Percentiles rank a stretch among this genome's conserved stretches.
These are phyloP conservation scores for Meteorus sp. DNA, from an alignment of 1,140 invertebrate genomes.

Conservation along the genomic window DNA sequence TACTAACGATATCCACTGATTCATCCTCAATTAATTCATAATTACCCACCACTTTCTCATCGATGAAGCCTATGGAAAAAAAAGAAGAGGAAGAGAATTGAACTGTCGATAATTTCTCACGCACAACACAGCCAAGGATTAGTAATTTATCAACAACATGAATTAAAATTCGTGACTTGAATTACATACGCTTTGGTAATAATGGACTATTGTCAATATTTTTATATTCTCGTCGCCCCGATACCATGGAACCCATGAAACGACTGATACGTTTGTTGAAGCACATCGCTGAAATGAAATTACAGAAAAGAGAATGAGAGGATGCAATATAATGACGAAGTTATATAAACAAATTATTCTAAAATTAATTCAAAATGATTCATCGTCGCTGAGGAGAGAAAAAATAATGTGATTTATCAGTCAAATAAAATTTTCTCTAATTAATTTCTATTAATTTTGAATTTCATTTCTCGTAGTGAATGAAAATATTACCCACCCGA, in stretches of 20 bases:
- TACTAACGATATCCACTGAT: constrained; percentile 59
- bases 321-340: no score
- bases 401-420: neutral
- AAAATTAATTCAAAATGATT: constrained; percentile 3
- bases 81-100: no score
- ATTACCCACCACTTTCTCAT: constrained; percentile 32
- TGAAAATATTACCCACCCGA: constrained; percentile 49
- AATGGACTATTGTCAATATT: constrained; percentile 50
- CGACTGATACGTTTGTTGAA: constrained; percentile 49
- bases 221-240: constrained; percentile 40
- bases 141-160: neutral
- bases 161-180: neutral
- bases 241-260: constrained; percentile 38
- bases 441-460: no score
- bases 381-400: neutral
- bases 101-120: no score
- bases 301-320: neutral
- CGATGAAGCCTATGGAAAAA: constrained; percentile 29
- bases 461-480: no score
- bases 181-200: constrained; percentile 39
- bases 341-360: no score
- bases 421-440: no score
- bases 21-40: constrained; percentile 36
- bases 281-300: constrained; percentile 48
- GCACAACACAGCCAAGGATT: no score